Conservation (phyloP, 92 coral and sea anemone species). For the Epizoanthus illoricatus region DNA sequence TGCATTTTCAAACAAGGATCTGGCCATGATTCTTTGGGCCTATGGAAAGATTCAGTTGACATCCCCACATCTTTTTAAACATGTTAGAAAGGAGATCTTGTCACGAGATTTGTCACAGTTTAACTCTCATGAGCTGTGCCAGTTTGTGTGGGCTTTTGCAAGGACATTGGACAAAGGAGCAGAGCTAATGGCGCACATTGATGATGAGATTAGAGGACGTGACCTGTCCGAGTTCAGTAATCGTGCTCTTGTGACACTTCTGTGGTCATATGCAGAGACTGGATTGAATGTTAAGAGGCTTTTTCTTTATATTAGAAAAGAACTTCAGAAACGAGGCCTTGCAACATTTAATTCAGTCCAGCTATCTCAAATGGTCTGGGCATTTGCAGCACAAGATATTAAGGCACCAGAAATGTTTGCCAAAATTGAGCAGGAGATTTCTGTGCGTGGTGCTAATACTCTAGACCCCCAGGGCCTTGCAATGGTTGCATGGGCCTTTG, state of each 20-base stretch:
- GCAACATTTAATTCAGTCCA: slow-evolving; percentile 49
- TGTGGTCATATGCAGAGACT: slow-evolving; percentile 77
- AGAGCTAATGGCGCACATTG: slow-evolving; percentile 63
- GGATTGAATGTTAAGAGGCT: slow-evolving; percentile 64
- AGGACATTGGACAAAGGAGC: slow-evolving; percentile 64
- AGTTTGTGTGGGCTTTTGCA: slow-evolving; percentile 86
- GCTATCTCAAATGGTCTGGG: slow-evolving; percentile 72
- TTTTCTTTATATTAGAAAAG: slow-evolving; percentile 61
- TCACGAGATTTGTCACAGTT: slow-evolving; percentile 56
- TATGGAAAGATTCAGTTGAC: slow-evolving; percentile 63
- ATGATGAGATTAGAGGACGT: slow-evolving; percentile 59
- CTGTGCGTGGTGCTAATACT: slow-evolving; percentile 32
- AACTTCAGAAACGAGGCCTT: slow-evolving; percentile 58
- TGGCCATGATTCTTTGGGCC: slow-evolving; percentile 79
- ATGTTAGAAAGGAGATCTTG: slow-evolving; percentile 61
- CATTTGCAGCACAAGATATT: slow-evolving; percentile 66
- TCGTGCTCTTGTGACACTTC: slow-evolving; percentile 56
- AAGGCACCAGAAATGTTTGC: slow-evolving; percentile 78
- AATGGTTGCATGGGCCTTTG: slow-evolving; percentile 69
- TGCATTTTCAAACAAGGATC: slow-evolving; percentile 67
- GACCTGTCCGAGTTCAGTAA: slow-evolving; percentile 57
- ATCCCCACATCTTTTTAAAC: slow-evolving; percentile 51
- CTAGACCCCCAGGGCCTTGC: slow-evolving; percentile 65
- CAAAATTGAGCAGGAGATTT: slow-evolving; percentile 54
- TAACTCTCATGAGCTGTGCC: slow-evolving; percentile 63